These are phyloP conservation scores for Actias luna DNA, from an alignment of 2,888 invertebrate genomes.

Conservation along the genomic window DNA sequence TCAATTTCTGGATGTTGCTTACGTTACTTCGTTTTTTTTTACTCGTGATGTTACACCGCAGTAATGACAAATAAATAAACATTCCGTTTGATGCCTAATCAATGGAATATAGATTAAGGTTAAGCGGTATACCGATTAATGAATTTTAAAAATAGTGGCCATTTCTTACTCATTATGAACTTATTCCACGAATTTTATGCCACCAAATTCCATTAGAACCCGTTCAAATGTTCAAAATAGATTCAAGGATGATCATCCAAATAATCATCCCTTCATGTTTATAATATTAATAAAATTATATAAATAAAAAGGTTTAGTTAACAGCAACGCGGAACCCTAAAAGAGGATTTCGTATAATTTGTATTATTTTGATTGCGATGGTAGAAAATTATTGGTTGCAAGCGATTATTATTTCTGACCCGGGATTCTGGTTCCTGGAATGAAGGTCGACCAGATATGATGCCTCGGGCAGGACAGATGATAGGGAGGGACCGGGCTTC, in stretches of 20 bases:
- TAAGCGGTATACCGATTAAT: too few relatives aligned
- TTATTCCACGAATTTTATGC: too few relatives aligned
- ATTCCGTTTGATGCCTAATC: too few relatives aligned
- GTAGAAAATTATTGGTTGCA: conserved; percentile 65
- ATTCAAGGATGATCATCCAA: background rate
- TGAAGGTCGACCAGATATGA: conserved; percentile 51
- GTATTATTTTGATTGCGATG: conserved; percentile 74
- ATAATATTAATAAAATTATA: background rate
- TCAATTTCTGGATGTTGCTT: too few relatives aligned
- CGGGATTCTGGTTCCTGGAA: conserved; percentile 54
- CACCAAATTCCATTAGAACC: too few relatives aligned
- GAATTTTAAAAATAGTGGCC: too few relatives aligned
- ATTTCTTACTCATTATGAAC: too few relatives aligned
- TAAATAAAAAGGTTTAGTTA: background rate
- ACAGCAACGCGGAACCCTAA: conserved; percentile 27
- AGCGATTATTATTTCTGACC: conserved; percentile 60
- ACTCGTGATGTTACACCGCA: too few relatives aligned
- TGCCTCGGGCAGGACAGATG: conserved; percentile 57
- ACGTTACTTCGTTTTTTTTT: too few relatives aligned
- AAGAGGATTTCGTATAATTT: conserved; percentile 61
- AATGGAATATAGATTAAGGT: too few relatives aligned
- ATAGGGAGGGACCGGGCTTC: conserved; percentile 54
- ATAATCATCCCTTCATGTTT: background rate
- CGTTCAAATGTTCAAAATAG: too few relatives aligned
- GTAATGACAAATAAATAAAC: too few relatives aligned